Conservation (phyloP, 2,888 invertebrate genomes). For the Tipula helvola region DNA sequence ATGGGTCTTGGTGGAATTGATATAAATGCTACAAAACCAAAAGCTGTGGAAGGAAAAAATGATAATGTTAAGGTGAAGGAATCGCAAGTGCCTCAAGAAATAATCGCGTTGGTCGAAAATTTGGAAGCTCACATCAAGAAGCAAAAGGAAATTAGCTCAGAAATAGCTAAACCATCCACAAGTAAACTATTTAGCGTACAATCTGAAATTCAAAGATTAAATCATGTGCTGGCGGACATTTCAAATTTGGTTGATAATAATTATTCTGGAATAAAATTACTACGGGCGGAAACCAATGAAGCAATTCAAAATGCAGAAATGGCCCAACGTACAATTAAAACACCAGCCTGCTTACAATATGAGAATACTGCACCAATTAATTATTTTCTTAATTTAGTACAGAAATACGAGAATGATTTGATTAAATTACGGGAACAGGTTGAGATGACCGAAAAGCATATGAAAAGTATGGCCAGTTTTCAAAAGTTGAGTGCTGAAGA, state of each 20-base stretch:
- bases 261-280: conserved; percentile 30
- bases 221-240: conserved; percentile 30
- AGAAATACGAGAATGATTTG: conserved; percentile 58
- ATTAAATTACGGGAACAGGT: conserved; percentile 52
- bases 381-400: conserved; percentile 55
- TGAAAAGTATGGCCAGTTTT: conserved; percentile 49
- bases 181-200: conserved; percentile 31
- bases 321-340: conserved; percentile 65
- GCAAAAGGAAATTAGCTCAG: conserved; percentile 69
- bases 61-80: conserved; percentile 33
- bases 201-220: conserved; percentile 27
- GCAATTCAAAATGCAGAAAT: conserved; percentile 62
- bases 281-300: conserved; percentile 60
- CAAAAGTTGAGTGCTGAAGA: conserved; percentile 58
- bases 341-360: conserved; percentile 60
- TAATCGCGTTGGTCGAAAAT: conserved; percentile 60
- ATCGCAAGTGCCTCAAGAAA: conserved; percentile 56
- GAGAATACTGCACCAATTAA: conserved; percentile 60
- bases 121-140: conserved; percentile 78
- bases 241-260: conserved; percentile 31
- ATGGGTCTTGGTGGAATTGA: conserved; percentile 33
- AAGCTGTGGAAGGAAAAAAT: conserved; percentile 30
- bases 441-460: conserved; percentile 51
- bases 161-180: conserved; percentile 57
- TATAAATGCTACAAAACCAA: conserved; percentile 31